Evolutionary conservation across 2,113 vertebrate genomes (phyloP).

Genomic region (Noctilio leporinus): DNA sequence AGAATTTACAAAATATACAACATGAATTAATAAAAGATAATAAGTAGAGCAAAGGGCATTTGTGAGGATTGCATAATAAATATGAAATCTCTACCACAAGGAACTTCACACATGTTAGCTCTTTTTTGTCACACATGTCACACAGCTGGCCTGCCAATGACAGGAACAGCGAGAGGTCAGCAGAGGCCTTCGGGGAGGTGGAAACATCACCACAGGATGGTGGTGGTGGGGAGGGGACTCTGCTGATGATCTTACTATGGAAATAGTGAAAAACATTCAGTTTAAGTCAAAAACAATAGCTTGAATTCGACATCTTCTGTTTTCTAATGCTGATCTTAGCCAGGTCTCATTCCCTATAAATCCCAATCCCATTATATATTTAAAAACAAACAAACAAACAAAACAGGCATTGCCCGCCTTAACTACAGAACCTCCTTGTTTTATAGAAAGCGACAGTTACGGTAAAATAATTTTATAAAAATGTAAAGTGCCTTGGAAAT

Average conservation of each 20-base stretch:
- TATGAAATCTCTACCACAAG: neutral
- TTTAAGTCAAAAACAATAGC: neutral
- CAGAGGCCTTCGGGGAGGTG: accelerated
- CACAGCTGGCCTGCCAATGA: neutral
- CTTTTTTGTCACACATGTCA: neutral
- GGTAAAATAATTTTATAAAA: neutral
- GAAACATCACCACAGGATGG: too few species aligned
- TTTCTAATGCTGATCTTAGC: neutral
- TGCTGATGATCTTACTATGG: neutral
- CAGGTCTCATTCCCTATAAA: neutral
- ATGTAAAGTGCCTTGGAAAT: neutral
- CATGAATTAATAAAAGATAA: neutral
- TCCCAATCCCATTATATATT: neutral
- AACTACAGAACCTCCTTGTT: neutral
- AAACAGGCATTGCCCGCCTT: neutral
- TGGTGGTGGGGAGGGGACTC: neutral
- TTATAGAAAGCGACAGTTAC: neutral
- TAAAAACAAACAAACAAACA: neutral
- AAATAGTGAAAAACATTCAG: neutral
- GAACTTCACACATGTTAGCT: neutral
- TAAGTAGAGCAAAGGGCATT: neutral
- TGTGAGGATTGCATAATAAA: neutral
- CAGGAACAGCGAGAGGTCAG: neutral
- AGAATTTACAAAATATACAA: neutral
- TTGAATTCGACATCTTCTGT: neutral